These are phyloP conservation scores for Ramphastos sulfuratus DNA, from an alignment of 2,113 vertebrate genomes.

Conservation along the genomic window DNA sequence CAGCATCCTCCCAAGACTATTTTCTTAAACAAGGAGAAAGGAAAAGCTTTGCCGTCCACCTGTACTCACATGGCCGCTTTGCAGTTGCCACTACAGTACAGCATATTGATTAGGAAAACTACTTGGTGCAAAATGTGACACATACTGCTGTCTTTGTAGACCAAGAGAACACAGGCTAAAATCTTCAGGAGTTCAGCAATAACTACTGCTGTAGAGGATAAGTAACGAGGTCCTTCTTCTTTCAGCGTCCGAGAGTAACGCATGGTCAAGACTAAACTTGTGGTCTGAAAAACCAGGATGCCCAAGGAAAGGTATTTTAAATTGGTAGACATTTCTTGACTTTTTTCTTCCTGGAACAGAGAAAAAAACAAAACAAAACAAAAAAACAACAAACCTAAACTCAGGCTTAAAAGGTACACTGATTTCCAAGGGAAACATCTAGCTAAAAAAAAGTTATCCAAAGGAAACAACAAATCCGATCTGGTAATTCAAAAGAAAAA, in stretches of 20 bases:
- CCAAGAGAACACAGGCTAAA: conserved; percentile 87
- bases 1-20: not conserved
- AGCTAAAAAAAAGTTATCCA: not conserved
- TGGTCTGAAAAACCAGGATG: conserved; percentile 97
- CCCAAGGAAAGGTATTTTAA: conserved; percentile 96
- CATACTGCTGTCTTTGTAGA: conserved; percentile 96
- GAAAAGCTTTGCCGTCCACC: not conserved
- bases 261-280: conserved; percentile 96
- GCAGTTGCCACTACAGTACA: conserved; percentile 35
- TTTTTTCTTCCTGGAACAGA: conserved; percentile 72
- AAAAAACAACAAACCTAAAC: not conserved
- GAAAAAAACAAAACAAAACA: not conserved
- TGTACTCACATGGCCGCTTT: conserved; percentile 41
- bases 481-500: not conserved
- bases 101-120: conserved; percentile 29
- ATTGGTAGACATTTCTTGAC: conserved; percentile 80
- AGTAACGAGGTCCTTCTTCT: conserved; percentile 93
- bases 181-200: conserved; percentile 95
- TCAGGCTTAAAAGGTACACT: not conserved
- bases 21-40: not conserved
- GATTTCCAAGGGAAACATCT: not conserved
- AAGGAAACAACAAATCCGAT: not conserved
- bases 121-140: conserved; percentile 51
- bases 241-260: conserved; percentile 95
- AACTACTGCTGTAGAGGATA: conserved; percentile 97